phyloP scores from a whole-genome alignment of 2,888 invertebrate species.

The Hedya salicella region DNA sequence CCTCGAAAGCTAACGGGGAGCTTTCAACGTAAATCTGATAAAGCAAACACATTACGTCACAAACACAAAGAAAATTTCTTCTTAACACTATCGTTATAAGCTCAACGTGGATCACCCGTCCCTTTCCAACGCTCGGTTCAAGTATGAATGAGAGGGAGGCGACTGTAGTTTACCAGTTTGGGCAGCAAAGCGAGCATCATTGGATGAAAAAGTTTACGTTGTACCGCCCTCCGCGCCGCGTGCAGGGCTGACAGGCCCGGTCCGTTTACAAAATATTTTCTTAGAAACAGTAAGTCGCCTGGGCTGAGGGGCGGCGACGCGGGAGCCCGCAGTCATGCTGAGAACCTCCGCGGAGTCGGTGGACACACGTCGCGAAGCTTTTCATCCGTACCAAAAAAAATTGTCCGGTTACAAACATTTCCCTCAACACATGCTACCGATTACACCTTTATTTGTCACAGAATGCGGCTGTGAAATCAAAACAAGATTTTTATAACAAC shows the following conservation, averaged over 20 bases:
- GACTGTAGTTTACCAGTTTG: constrained; percentile 48
- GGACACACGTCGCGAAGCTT: constrained; percentile 81
- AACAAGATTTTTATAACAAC: constrained; percentile 72
- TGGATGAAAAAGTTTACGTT: constrained; percentile 75
- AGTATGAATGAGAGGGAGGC: constrained; percentile 59
- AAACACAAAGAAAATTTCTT: constrained; percentile 81
- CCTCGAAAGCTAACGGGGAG: constrained; percentile 79
- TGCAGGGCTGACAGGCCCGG: constrained; percentile 70
- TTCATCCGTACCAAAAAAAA: constrained; percentile 76
- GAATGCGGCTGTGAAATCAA: constrained; percentile 58
- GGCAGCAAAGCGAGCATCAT: constrained; percentile 60
- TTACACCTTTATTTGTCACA: constrained; percentile 52
- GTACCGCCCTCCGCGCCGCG: constrained; percentile 74
- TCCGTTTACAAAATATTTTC: constrained; percentile 70
- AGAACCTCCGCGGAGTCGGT: constrained; percentile 80
- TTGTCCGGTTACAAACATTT: constrained; percentile 71
- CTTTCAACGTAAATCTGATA: constrained; percentile 85
- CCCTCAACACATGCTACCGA: constrained; percentile 67
- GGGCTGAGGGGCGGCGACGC: constrained; percentile 80
- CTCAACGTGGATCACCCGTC: constrained; percentile 51
- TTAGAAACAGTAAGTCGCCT: constrained; percentile 81
- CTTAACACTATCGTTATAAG: constrained; percentile 61
- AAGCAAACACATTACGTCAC: constrained; percentile 81
- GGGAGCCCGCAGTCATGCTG: constrained; percentile 85
- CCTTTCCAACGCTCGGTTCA: constrained; percentile 50